Percentiles rank a stretch among this genome's conserved stretches.
Evolutionary conservation across 2,888 invertebrate genomes (phyloP).

Genomic region (Dryomyza anilis): DNA sequence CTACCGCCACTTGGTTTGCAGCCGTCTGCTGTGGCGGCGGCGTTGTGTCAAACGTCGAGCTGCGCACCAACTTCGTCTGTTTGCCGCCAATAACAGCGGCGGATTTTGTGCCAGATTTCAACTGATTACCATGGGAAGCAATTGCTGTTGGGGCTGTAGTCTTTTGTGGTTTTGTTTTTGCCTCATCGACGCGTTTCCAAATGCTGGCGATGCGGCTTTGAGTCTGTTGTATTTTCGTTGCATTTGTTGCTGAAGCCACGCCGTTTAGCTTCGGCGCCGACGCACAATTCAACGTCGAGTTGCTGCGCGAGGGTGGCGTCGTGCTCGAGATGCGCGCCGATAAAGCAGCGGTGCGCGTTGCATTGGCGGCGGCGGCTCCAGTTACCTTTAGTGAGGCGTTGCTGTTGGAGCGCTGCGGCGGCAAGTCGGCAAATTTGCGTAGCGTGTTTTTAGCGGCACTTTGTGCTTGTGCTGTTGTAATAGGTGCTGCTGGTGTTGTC

Average conservation of each 20-base stretch:
- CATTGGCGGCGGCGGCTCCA: constrained; percentile 40
- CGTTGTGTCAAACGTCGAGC: constrained; percentile 55
- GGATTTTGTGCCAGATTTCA: constrained; percentile 38
- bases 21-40: background rate
- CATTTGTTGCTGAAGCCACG: constrained; percentile 32
- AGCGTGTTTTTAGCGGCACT: constrained; percentile 42
- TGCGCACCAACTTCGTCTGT: constrained; percentile 48
- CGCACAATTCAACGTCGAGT: constrained; percentile 54
- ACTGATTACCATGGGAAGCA: constrained; percentile 38
- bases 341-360: constrained; percentile 46
- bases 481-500: constrained; percentile 47
- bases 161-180: constrained; percentile 41
- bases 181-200: constrained; percentile 58
- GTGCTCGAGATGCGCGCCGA: constrained; percentile 52
- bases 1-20: too few relatives aligned
- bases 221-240: constrained; percentile 50
- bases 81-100: constrained; percentile 1
- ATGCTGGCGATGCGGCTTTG: constrained; percentile 60
- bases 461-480: constrained; percentile 39
- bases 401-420: constrained; percentile 58
- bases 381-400: constrained; percentile 52
- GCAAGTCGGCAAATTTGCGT: too few relatives aligned
- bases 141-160: constrained; percentile 19
- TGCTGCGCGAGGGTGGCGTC: constrained; percentile 59
- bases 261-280: constrained; percentile 32